These are phyloP conservation scores for Condylura cristata DNA, from an alignment of 2,113 vertebrate species.

Conservation along the genomic window DNA sequence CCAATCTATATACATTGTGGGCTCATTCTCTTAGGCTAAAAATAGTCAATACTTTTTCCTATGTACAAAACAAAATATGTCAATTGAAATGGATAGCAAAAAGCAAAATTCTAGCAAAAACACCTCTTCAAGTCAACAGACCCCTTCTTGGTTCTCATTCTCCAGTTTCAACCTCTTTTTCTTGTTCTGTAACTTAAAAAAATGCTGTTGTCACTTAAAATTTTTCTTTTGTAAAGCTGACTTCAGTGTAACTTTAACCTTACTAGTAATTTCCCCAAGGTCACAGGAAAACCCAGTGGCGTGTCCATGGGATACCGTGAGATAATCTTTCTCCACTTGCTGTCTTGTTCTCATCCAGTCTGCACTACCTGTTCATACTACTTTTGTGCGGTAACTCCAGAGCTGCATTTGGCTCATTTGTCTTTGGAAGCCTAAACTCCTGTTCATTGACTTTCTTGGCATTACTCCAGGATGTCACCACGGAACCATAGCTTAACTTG, in stretches of 20 bases:
- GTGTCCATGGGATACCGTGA: neutral
- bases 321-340: neutral
- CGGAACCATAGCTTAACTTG: neutral
- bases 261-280: neutral
- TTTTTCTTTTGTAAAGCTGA: neutral
- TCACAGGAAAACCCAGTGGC: neutral
- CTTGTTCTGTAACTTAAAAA: neutral
- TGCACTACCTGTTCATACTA: neutral
- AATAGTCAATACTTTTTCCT: neutral
- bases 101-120: constrained; percentile 2
- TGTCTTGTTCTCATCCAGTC: neutral
- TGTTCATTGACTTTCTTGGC: neutral
- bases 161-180: neutral
- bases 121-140: neutral
- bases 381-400: neutral
- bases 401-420: neutral
- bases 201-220: neutral
- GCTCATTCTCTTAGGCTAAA: neutral
- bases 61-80: neutral
- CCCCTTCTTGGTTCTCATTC: neutral
- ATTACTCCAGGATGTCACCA: neutral
- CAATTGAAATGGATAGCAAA: neutral
- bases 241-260: neutral
- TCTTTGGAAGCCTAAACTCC: neutral
- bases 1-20: neutral